Percentiles rank a stretch among this genome's conserved stretches.
Evolutionary conservation across 2,888 invertebrate species (phyloP).

Genomic region (Eumacrocentrus americanus): DNA sequence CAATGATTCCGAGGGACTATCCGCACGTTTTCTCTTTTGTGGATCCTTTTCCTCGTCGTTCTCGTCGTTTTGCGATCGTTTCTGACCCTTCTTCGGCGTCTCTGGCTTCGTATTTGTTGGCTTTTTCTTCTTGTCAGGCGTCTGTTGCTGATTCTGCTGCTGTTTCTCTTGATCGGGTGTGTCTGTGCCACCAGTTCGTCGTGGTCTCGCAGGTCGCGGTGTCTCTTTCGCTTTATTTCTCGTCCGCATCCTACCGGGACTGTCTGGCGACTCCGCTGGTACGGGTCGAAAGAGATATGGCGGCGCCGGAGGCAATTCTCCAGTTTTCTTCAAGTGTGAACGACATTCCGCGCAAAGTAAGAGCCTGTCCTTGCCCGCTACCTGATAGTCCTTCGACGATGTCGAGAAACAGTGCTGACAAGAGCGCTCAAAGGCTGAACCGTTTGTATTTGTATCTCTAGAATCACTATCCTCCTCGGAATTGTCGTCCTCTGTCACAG

Average conservation of each 20-base stretch:
- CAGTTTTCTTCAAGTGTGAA: constrained; percentile 77
- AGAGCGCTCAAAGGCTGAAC: constrained; percentile 60
- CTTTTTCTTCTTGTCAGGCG: constrained; percentile 63
- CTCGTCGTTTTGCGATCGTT: constrained; percentile 66
- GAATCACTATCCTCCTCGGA: constrained; percentile 96
- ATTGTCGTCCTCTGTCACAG: constrained; percentile 87
- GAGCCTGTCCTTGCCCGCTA: constrained; percentile 73
- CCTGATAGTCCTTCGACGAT: constrained; percentile 66
- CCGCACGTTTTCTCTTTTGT: constrained; percentile 68
- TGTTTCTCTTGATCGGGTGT: constrained; percentile 65
- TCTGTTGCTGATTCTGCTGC: constrained; percentile 47
- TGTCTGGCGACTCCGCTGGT: constrained; percentile 71
- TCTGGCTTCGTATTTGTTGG: constrained; percentile 47
- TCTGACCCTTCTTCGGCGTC: constrained; percentile 65
- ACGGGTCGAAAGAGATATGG: constrained; percentile 66
- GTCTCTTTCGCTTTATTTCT: constrained; percentile 79
- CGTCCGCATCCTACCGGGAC: constrained; percentile 88
- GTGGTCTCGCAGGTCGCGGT: constrained; percentile 64
- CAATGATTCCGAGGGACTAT: constrained; percentile 83
- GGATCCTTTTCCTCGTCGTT: constrained; percentile 67
- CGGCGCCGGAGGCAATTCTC: constrained; percentile 71
- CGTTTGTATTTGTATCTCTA: constrained; percentile 71
- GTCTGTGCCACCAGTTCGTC: constrained; percentile 67
- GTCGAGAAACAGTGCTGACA: constrained; percentile 79
- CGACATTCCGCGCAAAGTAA: constrained; percentile 80